Base-by-base conservation (phyloP, 2,797 vertebrate genomes). In the Gadopsis bispinosus region DNA sequence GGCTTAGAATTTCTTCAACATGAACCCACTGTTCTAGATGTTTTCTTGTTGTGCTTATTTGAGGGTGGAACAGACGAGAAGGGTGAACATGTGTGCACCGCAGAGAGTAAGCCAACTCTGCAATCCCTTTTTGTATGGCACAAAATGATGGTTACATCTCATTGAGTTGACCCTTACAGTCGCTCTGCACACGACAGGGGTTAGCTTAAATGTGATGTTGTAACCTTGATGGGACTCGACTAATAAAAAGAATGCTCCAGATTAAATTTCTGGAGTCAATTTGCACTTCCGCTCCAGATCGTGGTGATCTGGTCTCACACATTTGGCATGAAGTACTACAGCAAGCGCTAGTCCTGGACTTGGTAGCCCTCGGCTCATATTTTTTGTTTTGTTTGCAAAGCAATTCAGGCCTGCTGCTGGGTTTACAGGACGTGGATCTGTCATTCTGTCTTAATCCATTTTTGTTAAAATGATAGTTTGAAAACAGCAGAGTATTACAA, bases 221-320 rank as follows among this genome's bases (percentile, higher is more conserved):
- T 69, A 45, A 80, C 61, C 45, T 47, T 19, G 5, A 70, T 55
- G 59, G 59, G 67, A 85, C 67, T 61, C 12, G 13, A 78, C 55
- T 20, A 13, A 11, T 43, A 31, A 13, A 37, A 20, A 59, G 48
- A 19, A 59, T 4, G 54, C 56, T 68, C 85, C 67, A 73, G 85
- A 80, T 69, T 4, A 69, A 65, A 63, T 26, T 10, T 86, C 88
- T 88, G 89, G 84, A 45, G n/a, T 87, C 33, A 47, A 82, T 85
- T 91, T 90, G 89, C 91, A 88, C 92, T 91, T 90, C 78, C 37
- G 41, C 65, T 78, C 85, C 81, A 77, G 92, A 70, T 85, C 33
- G 4, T 2, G 3, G 63, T 56, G 67, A 51, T 79, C 73, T 62
- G 86, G 77, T 53, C 65, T 75, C 50, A 22, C 66, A 60, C 76